phyloP scores from a whole-genome alignment of 2,113 vertebrate genomes.

The Meriones unguiculatus region DNA sequence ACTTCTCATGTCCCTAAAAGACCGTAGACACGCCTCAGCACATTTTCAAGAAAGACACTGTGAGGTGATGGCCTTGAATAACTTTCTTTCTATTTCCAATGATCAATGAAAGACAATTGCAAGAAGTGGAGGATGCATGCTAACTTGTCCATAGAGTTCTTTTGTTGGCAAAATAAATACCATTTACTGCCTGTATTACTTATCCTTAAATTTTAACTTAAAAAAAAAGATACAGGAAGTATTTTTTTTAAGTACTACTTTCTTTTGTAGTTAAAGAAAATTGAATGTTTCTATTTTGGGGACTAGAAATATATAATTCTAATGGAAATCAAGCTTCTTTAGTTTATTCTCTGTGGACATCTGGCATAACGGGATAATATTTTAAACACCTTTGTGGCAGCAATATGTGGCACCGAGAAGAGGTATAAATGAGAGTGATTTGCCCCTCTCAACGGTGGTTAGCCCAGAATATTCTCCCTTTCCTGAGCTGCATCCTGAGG shows the following conservation, averaged over 20 bases:
- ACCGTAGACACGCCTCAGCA: neutral
- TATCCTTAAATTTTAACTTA: constrained; percentile 39
- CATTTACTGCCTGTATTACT: neutral
- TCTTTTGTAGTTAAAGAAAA: constrained; percentile 61
- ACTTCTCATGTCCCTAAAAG: neutral
- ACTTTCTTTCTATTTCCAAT: neutral
- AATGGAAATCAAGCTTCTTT: constrained; percentile 36
- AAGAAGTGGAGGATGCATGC: neutral
- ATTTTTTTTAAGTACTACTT: neutral
- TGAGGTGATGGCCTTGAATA: neutral
- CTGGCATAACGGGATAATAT: neutral
- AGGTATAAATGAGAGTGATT: neutral
- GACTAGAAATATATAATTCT: constrained; percentile 28
- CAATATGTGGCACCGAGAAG: neutral
- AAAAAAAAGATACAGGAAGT: neutral
- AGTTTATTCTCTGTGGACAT: constrained; percentile 44
- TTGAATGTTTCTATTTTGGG: constrained; percentile 12
- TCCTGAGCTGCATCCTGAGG: neutral
- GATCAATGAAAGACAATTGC: constrained; percentile 3
- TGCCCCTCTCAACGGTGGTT: neutral
- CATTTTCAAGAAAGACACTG: neutral
- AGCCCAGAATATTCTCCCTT: neutral
- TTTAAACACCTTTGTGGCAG: neutral
- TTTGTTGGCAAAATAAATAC: neutral
- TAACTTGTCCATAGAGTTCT: neutral